Percentiles rank a stretch among this genome's conserved stretches.
Conservation (phyloP, 2,888 invertebrate genomes). For the Congeria kusceri region DNA sequence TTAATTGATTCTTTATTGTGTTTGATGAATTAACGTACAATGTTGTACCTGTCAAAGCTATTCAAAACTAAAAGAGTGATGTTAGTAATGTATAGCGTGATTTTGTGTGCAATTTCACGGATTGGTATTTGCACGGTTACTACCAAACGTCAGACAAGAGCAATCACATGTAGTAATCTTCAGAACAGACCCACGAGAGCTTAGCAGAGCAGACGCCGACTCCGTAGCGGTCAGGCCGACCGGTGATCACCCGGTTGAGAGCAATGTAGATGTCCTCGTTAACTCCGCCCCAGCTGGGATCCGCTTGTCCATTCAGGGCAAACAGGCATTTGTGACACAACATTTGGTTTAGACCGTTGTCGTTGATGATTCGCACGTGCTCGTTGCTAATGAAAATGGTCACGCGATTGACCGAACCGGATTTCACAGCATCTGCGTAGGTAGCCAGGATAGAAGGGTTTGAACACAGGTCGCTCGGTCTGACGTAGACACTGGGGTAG, state of each 20-base stretch:
- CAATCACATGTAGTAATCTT: not conserved
- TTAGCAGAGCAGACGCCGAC: slow-evolving; percentile 18
- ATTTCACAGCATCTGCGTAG: not conserved
- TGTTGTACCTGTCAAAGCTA: too few species aligned
- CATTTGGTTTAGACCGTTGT: slow-evolving; percentile 37
- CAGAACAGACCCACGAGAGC: slow-evolving; percentile 22
- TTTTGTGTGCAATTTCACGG: too few species aligned
- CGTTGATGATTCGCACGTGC: slow-evolving; percentile 46
- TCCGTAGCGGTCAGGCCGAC: not conserved
- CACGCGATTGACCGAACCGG: slow-evolving; percentile 15
- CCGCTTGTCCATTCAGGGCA: slow-evolving; percentile 58
- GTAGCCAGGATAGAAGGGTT: not conserved
- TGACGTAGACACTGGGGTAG: slow-evolving; percentile 21
- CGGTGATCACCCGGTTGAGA: slow-evolving; percentile 11
- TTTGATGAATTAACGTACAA: too few species aligned
- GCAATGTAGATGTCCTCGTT: slow-evolving; percentile 26
- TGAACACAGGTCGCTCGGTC: slow-evolving; percentile 47
- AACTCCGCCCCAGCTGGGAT: not conserved
- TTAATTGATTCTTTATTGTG: too few species aligned
- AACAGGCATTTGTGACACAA: slow-evolving; percentile 49
- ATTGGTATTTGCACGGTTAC: too few species aligned
- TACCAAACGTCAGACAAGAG: too few species aligned
- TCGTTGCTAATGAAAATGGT: slow-evolving; percentile 57
- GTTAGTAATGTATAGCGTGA: too few species aligned
- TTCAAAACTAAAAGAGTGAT: too few species aligned